Evolutionary conservation across 1,140 invertebrate genomes (phyloP).

Genomic region (Caenorhabditis latens): DNA sequence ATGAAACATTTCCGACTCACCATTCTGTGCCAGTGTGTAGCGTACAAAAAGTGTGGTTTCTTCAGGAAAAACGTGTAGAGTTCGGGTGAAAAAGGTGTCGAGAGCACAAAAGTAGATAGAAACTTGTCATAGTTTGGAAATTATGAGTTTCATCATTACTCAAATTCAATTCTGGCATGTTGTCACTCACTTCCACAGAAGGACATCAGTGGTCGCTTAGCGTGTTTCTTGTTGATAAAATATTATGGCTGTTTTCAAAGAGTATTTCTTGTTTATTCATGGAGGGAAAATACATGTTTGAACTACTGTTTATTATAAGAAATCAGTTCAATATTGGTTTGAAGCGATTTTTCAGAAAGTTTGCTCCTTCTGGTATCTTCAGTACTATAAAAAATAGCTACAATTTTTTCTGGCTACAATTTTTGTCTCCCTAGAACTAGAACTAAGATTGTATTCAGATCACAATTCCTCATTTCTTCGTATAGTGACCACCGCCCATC

Average conservation of each 20-base stretch:
- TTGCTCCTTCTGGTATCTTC: no score
- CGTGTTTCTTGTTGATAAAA: background rate
- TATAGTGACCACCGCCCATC: no score
- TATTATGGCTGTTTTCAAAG: background rate
- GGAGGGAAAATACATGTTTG: background rate
- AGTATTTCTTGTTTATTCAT: background rate
- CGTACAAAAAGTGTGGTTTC: conserved; percentile 31
- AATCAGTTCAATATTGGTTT: background rate
- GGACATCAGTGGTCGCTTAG: background rate
- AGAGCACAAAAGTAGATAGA: conserved; percentile 12
- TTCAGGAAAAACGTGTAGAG: background rate
- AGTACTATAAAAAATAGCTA: no score
- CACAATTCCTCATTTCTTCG: no score
- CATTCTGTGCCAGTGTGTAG: conserved; percentile 5
- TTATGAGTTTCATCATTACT: background rate
- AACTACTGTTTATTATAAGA: background rate
- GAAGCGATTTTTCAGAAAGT: no score
- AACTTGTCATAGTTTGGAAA: conserved; percentile 20
- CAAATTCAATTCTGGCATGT: background rate
- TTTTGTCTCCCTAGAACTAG: no score
- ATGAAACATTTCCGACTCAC: background rate
- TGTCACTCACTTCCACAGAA: background rate
- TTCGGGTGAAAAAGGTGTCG: conserved; percentile 8
- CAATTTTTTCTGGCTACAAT: no score
- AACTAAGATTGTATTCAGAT: no score